Evolutionary conservation across 1,140 invertebrate species (phyloP).

Genomic region (Pseudomyrmex sp.): DNA sequence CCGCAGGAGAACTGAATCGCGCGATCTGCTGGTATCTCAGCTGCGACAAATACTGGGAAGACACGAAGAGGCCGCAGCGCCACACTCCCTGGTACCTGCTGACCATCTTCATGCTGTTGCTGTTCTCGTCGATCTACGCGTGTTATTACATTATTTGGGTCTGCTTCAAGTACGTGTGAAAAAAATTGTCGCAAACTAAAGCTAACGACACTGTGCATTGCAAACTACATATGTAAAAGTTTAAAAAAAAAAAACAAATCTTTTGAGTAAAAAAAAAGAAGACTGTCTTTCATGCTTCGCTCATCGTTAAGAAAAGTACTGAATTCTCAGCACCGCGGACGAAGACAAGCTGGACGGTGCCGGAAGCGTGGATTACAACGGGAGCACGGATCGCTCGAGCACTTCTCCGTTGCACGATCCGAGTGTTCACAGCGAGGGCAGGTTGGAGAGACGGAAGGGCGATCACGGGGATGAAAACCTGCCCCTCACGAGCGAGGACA

Average conservation of each 20-base stretch:
- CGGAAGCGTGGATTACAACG: conserved; percentile 79
- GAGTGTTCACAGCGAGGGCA: conserved; percentile 82
- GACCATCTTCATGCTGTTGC: conserved; percentile 90
- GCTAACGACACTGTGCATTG: no score
- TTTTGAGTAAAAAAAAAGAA: no score
- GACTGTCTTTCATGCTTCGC: no score
- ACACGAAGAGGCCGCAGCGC: conserved; percentile 90
- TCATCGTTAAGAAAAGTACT: not conserved
- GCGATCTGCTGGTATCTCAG: conserved; percentile 96
- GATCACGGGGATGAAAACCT: conserved; percentile 81
- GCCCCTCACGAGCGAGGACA: conserved; percentile 75
- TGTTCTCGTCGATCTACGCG: conserved; percentile 92
- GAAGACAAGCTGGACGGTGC: conserved; percentile 80
- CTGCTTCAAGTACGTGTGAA: conserved; percentile 92
- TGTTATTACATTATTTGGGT: conserved; percentile 97
- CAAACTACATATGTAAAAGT: no score
- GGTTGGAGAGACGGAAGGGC: conserved; percentile 84
- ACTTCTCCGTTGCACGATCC: conserved; percentile 81
- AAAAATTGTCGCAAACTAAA: no score
- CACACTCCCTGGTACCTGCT: conserved; percentile 92
- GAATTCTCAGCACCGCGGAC: conserved; percentile 75
- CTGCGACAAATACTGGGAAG: conserved; percentile 96
- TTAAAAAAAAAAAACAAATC: no score
- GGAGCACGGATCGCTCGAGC: conserved; percentile 72
- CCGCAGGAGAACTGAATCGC: conserved; percentile 92